Evolutionary conservation across 2,113 vertebrate species (phyloP).

Genomic region (Procavia capensis): DNA sequence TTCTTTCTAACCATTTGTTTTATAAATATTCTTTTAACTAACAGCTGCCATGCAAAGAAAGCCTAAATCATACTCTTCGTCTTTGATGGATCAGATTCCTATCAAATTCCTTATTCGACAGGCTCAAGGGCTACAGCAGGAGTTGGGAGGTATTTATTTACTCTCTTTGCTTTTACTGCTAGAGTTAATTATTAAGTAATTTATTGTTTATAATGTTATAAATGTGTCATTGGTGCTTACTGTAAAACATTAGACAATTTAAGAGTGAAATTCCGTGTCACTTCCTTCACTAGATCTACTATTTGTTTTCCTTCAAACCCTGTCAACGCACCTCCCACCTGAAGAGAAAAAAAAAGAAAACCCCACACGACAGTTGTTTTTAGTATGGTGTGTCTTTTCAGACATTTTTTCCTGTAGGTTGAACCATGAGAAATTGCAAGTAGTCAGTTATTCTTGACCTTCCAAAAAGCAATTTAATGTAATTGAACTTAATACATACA

Average conservation of each 20-base stretch:
- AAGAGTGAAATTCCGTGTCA: conserved; percentile 20
- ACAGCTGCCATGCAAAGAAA: conserved; percentile 97
- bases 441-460: conserved; percentile 26
- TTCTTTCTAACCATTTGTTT: conserved; percentile 28
- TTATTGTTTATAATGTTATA: not conserved
- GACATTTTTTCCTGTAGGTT: not conserved
- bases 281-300: not conserved
- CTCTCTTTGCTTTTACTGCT: conserved; percentile 17
- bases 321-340: accelerated
- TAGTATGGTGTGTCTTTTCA: conserved; percentile 42
- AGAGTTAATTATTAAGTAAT: conserved; percentile 11
- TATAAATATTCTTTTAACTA: conserved; percentile 39
- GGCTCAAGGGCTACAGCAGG: conserved; percentile 97
- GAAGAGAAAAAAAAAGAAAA: not conserved
- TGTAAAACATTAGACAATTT: conserved; percentile 34
- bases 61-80: conserved; percentile 97
- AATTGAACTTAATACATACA: conserved; percentile 17
- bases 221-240: not conserved
- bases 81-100: conserved; percentile 98
- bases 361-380: not conserved
- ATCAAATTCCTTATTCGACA: conserved; percentile 98
- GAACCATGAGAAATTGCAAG: not conserved
- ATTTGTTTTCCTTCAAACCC: not conserved
- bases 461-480: conserved; percentile 14
- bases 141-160: conserved; percentile 92